Base-by-base conservation (phyloP, 2,888 invertebrate genomes). In the Nematopogon swammerdamellus region DNA sequence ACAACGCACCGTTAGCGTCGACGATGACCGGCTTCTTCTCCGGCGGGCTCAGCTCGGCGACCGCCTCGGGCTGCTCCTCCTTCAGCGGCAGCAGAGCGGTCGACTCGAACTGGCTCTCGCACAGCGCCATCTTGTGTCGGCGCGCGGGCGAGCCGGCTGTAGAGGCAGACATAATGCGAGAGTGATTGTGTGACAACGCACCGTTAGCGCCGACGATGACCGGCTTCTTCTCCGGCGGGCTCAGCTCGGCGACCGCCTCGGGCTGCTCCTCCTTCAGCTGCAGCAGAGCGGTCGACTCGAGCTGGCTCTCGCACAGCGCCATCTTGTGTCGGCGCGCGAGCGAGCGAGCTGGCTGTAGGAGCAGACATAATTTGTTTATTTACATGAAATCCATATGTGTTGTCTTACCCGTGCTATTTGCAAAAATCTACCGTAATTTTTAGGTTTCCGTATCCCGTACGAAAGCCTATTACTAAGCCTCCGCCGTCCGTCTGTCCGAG, bases 271-370 rank as follows among this genome's bases (percentile, higher is more conserved):
- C 50, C 49, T 70, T 67, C 47, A 72, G 57, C 51, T 64, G 63
- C 3, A 70, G 67, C 54, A 73, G 56, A 1, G 61, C 66, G 0
- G 73, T 70, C 52, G 74, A 75, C 53, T n/a, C n/a, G n/a, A 77
- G 53, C 50, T 77, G 69, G 49, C 74, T 65, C 57, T 76, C 75
- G 49, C 74, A 75, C 29, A 79, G 60, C 11, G 79, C 79, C 79
- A 79, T 77, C 8, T 48, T 63, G 51, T 18, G n/a, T 11, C 19
- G 6, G 17, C 3, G 43, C 43, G 14, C 18, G 4, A 16, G 11
- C 29, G 17, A 36, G 14, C 3, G 3, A 3, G 47, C n/a, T 6
- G 30, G n/a, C n/a, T n/a, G n/a, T 46, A 11, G 18, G 11, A 19
- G 11, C 11, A 46, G 11, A 19, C 11, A 17, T 29, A 16, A 29